Evolutionary conservation across 64 coral and sea anemone genomes (phyloP).

Genomic region (Montipora efflorescens): DNA sequence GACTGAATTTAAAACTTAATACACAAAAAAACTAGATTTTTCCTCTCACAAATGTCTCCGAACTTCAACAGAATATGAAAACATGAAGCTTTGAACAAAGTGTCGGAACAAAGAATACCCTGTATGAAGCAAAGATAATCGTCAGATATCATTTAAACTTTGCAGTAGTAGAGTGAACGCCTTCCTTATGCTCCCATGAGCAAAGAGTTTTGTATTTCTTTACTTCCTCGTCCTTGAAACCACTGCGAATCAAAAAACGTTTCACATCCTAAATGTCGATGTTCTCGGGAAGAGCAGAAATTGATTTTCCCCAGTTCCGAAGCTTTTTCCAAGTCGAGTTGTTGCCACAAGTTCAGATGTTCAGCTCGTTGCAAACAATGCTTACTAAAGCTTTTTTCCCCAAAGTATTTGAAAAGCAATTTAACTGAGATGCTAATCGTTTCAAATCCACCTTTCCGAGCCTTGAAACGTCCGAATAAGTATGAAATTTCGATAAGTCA

Average conservation of each 20-base stretch:
- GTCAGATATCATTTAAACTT: not conserved
- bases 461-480: not conserved
- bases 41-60: too few relatives aligned
- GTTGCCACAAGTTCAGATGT: conserved; percentile 34
- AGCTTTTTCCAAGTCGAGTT: conserved; percentile 27
- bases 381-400: conserved; percentile 56
- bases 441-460: not conserved
- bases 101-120: too few relatives aligned
- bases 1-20: too few relatives aligned
- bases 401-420: conserved; percentile 3
- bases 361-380: conserved; percentile 42
- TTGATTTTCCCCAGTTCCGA: conserved; percentile 17
- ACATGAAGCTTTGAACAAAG: too few relatives aligned
- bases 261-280: conserved; percentile 54
- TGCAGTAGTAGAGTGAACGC: conserved; percentile 49
- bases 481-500: not conserved
- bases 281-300: conserved; percentile 8
- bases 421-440: not conserved
- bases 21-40: too few relatives aligned
- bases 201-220: conserved; percentile 67
- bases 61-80: too few relatives aligned
- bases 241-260: conserved; percentile 50
- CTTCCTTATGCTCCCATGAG: conserved; percentile 69
- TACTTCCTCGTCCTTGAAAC: conserved; percentile 15
- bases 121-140: too few relatives aligned